Evolutionary conservation across 2,888 invertebrate species (phyloP).

Genomic region (Zootermopsis nevadensis): DNA sequence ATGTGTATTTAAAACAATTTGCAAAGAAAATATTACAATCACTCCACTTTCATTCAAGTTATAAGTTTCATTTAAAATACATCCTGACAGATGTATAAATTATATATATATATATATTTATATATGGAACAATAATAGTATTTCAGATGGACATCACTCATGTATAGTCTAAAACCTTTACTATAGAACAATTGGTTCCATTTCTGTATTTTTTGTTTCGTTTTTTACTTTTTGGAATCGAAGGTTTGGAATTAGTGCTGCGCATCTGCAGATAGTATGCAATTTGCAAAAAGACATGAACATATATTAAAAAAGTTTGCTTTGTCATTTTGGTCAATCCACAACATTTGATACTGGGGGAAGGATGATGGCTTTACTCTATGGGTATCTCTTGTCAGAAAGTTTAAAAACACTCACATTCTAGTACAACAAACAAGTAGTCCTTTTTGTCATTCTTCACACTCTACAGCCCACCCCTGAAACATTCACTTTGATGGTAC

Average conservation of each 20-base stretch:
- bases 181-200: constrained; percentile 50
- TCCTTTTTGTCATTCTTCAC: constrained; percentile 42
- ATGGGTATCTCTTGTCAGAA: constrained; percentile 49
- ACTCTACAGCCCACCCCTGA: constrained; percentile 46
- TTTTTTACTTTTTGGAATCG: constrained; percentile 49
- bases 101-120: constrained; percentile 43
- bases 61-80: constrained; percentile 23
- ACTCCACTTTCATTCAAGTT: constrained; percentile 44
- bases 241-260: constrained; percentile 52
- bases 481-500: constrained; percentile 39
- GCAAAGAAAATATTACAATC: constrained; percentile 49
- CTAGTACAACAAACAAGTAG: constrained; percentile 53
- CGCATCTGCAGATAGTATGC: constrained; percentile 43
- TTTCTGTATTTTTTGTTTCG: constrained; percentile 41
- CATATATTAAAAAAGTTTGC: constrained; percentile 49
- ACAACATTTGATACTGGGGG: constrained; percentile 48
- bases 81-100: constrained; percentile 37
- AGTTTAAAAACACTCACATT: constrained; percentile 54
- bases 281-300: constrained; percentile 51
- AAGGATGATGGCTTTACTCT: constrained; percentile 45
- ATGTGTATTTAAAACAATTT: constrained; percentile 53
- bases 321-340: constrained; percentile 51
- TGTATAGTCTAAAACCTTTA: constrained; percentile 49
- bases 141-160: constrained; percentile 48
- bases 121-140: constrained; percentile 50